Percentiles rank a stretch among this genome's conserved stretches.
phyloP scores from a whole-genome alignment of 2,888 invertebrate genomes.

The Mythimna vitellina region DNA sequence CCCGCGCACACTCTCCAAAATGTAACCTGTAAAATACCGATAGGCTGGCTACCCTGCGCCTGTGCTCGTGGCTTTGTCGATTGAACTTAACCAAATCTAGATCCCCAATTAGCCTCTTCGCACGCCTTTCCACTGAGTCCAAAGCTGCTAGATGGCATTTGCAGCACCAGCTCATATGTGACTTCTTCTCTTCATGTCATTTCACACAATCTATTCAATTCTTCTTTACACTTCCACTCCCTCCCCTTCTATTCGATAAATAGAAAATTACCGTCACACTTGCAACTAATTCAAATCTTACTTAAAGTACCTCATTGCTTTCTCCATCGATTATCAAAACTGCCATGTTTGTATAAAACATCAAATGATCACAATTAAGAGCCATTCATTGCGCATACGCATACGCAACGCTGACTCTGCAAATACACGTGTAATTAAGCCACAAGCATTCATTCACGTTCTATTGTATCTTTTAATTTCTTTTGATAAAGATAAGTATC shows the following conservation, averaged over 20 bases:
- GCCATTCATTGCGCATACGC: constrained; percentile 59
- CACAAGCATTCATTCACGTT: constrained; percentile 62
- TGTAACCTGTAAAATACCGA: too few species aligned
- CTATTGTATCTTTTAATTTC: constrained; percentile 58
- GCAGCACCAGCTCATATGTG: too few species aligned
- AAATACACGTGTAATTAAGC: constrained; percentile 60
- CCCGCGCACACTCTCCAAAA: too few species aligned
- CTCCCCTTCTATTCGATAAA: background rate
- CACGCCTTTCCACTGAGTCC: too few species aligned
- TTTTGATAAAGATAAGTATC: constrained; percentile 61
- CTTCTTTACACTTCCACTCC: too few species aligned
- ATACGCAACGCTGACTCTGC: constrained; percentile 57
- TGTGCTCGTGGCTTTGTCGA: too few species aligned
- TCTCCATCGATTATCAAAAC: constrained; percentile 49
- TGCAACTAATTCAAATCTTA: background rate
- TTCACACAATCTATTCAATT: too few species aligned
- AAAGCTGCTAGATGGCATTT: too few species aligned
- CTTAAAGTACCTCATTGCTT: constrained; percentile 36
- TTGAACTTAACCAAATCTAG: too few species aligned
- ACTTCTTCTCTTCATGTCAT: too few species aligned
- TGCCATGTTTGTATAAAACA: constrained; percentile 56
- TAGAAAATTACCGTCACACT: constrained; percentile 25
- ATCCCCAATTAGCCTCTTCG: too few species aligned
- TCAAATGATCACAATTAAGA: constrained; percentile 59
- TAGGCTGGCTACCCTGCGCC: too few species aligned